These are phyloP conservation scores for Metopolophium dirhodum DNA, from an alignment of 1,140 invertebrate genomes.

Conservation along the genomic window DNA sequence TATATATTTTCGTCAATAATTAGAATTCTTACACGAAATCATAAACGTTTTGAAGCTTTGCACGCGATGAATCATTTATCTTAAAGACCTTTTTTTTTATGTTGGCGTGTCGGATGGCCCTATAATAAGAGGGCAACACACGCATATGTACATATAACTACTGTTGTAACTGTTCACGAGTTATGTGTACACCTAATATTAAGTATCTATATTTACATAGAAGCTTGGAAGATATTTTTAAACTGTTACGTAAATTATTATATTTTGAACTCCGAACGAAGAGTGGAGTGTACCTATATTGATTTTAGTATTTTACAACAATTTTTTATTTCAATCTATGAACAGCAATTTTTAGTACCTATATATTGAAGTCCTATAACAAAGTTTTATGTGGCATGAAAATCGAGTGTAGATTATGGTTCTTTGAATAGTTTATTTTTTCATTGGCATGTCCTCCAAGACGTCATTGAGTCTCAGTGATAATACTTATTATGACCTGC, in stretches of 20 bases:
- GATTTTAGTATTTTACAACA: neutral
- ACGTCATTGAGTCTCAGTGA: neutral
- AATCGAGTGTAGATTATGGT: neutral
- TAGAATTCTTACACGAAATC: constrained; percentile 37
- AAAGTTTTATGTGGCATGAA: neutral
- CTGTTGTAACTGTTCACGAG: neutral
- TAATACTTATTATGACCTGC: too few species aligned
- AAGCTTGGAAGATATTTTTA: neutral
- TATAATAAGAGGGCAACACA: constrained; percentile 8
- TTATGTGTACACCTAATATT: neutral
- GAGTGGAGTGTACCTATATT: neutral
- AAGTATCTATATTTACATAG: neutral
- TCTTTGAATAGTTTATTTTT: neutral
- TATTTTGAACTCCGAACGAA: neutral
- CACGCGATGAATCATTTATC: constrained; percentile 31
- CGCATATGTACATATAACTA: neutral
- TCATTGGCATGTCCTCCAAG: neutral
- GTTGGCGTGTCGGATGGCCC: neutral
- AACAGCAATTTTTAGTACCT: neutral
- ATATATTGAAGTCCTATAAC: neutral
- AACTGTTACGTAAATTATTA: neutral
- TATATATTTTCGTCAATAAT: neutral
- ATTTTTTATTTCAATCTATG: neutral
- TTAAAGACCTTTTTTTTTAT: constrained; percentile 26
- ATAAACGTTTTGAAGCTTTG: constrained; percentile 15